phyloP scores from a whole-genome alignment of 2,888 invertebrate species.

The Harmothoe impar region DNA sequence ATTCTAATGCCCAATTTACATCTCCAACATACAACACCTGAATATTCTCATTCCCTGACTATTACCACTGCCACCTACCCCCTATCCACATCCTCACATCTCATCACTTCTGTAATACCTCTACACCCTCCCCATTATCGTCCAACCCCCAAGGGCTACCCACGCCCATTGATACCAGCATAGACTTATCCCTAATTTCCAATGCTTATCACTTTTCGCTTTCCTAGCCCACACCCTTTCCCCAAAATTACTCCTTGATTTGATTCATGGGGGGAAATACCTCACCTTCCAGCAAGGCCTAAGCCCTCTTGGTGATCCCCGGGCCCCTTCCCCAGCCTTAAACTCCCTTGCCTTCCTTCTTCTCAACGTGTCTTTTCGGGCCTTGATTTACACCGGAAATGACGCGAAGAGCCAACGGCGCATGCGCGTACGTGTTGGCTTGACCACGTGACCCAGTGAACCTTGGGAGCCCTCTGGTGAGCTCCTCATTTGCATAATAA shows the following conservation, averaged over 20 bases:
- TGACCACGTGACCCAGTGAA: slow-evolving; percentile 58
- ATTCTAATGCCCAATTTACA: too few species aligned
- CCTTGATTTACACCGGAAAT: slow-evolving; percentile 55
- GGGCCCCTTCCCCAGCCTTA: background rate
- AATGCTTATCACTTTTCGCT: background rate
- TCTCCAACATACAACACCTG: too few species aligned
- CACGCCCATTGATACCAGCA: background rate
- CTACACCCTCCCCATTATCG: background rate
- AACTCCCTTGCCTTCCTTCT: background rate
- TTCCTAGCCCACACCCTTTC: background rate
- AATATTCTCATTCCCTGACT: too few species aligned
- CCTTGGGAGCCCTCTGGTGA: background rate
- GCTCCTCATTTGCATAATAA: slow-evolving; percentile 34
- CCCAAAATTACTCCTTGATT: slow-evolving; percentile 36
- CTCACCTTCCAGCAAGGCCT: background rate
- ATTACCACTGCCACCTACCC: too few species aligned
- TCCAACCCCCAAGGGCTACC: background rate
- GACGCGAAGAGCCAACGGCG: slow-evolving; percentile 14
- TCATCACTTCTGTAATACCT: background rate
- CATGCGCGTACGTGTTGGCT: slow-evolving; percentile 13
- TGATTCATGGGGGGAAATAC: slow-evolving; percentile 42
- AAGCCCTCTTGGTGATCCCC: background rate
- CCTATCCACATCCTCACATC: background rate
- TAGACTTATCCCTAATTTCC: background rate
- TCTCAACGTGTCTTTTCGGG: slow-evolving; percentile 29